phyloP scores from a whole-genome alignment of 2,888 invertebrate genomes.

The Antheraea assamensis region DNA sequence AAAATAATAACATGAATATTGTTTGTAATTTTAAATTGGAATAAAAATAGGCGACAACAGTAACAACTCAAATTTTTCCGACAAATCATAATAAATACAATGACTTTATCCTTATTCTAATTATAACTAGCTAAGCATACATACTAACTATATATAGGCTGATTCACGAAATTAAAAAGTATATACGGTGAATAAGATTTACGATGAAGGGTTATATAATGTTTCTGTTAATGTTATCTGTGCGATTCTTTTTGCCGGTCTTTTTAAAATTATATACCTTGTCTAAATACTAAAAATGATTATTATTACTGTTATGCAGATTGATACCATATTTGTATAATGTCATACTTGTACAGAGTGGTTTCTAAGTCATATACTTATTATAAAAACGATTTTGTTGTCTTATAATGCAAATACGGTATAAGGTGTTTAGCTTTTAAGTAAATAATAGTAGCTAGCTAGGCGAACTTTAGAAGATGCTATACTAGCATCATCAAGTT shows the following conservation, averaged over 20 bases:
- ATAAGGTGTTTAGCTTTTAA: background rate
- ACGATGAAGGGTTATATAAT: background rate
- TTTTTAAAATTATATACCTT: background rate
- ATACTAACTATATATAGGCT: background rate
- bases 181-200: background rate
- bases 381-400: background rate
- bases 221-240: background rate
- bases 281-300: background rate
- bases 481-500: background rate
- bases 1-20: too few relatives aligned
- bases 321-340: background rate
- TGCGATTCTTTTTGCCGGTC: background rate
- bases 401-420: background rate
- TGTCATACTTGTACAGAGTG: background rate
- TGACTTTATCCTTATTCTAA: slow-evolving; percentile 58
- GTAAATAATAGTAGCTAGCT: background rate
- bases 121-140: slow-evolving; percentile 28
- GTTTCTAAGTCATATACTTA: background rate
- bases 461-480: background rate
- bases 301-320: background rate
- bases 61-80: background rate
- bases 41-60: background rate
- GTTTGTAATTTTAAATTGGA: background rate
- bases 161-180: background rate
- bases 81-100: slow-evolving; percentile 24